Base-by-base conservation (phyloP, 2,888 invertebrate genomes). In the Megamerina dolium region DNA sequence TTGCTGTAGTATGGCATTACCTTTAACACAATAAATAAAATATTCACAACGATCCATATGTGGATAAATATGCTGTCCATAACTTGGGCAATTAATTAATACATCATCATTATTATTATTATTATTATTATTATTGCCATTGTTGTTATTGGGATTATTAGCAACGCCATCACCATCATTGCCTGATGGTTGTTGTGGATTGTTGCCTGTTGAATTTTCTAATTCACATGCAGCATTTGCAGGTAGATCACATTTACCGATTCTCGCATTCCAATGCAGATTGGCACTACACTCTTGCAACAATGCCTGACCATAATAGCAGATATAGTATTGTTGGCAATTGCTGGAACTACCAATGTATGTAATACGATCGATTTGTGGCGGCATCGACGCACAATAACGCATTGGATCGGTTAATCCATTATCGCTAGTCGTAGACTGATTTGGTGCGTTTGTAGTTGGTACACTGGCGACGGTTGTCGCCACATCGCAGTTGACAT, bases 21-120 rank as follows among this genome's bases (percentile, higher is more conserved):
- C 70, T 36, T 69, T 64, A 3, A 68, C 59, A 40, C 70, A 70
- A 38, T 63, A 68, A 19, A 69, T 66, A 39, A 69, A 70, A 41
- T 60, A 66, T 21, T 65, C 60, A 40, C 70, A 70, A 20, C 65
- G 61, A 12, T 56, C 50, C 56, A 68, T 66, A 47, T 70, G 68
- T 1, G 69, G 65, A 50, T 61, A 65, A 20, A 69, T 48, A 44
- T 68, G 67, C 32, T 66, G 60, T 1, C 66, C 68, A 49, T 63
- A 58, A 20, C 50, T 31, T 1, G 67, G 67, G 19, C 67, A 67
- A 32, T 54, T 52, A 10, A 63, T 58, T 4, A 56, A 44, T 17
- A 54, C 49, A 12, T 40, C 51, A 5, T 34, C 41, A n/a, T 8
- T 37, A 2, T 35, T 5, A 9, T 26, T 16, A 43, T 16, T 18